These are phyloP conservation scores for Chromis chromis DNA, from an alignment of 2,797 vertebrate species.

Conservation along the genomic window DNA sequence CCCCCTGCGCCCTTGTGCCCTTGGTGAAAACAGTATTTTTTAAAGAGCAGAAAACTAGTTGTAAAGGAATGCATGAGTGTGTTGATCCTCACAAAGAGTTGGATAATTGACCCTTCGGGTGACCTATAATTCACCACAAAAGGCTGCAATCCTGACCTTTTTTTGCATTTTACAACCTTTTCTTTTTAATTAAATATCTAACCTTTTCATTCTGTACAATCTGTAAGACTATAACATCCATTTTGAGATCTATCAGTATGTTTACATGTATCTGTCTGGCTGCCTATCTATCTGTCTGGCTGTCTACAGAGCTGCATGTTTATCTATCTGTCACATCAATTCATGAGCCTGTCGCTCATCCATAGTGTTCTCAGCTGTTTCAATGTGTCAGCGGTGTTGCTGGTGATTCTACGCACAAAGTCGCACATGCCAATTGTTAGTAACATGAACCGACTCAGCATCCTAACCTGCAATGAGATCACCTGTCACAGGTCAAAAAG, in stretches of 20 bases:
- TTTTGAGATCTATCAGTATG: neutral
- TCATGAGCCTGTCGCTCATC: conserved; percentile 49
- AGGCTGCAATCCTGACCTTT: conserved; percentile 9
- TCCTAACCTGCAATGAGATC: conserved; percentile 75
- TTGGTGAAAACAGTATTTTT: conserved; percentile 60
- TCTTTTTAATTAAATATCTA: no score
- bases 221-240: no score
- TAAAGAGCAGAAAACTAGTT: conserved; percentile 59
- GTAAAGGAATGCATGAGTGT: conserved; percentile 68
- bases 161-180: neutral
- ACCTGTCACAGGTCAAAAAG: conserved; percentile 70
- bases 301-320: conserved; percentile 27
- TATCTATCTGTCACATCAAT: conserved; percentile 54
- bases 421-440: conserved; percentile 72
- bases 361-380: conserved; percentile 80
- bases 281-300: conserved; percentile 4
- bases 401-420: conserved; percentile 59
- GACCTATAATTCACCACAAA: conserved; percentile 54
- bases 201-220: no score
- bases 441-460: conserved; percentile 79
- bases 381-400: conserved; percentile 63
- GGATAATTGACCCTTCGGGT: conserved; percentile 72
- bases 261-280: conserved; percentile 15
- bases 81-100: conserved; percentile 67
- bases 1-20: conserved; percentile 60